Evolutionary conservation across 2,797 vertebrate species (phyloP).

Genomic region (Cyprinella venusta): DNA sequence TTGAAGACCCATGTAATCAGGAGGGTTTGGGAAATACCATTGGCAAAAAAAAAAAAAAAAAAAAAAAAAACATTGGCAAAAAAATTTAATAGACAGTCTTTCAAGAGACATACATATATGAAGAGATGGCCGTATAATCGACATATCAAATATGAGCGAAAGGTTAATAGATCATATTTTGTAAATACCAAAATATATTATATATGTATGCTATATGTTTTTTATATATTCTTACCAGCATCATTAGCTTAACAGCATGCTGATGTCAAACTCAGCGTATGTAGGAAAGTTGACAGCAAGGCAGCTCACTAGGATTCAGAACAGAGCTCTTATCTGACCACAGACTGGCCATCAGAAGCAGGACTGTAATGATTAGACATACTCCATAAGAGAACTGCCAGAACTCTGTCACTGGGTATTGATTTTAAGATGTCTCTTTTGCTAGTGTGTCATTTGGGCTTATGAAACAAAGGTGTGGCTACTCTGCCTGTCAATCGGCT

Average conservation of each 20-base stretch:
- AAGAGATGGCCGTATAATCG: no score
- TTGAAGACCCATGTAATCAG: no score
- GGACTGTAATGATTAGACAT: constrained; percentile 38
- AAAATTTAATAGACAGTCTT: no score
- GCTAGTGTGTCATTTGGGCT: constrained; percentile 66
- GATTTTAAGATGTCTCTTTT: constrained; percentile 51
- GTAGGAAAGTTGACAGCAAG: constrained; percentile 4
- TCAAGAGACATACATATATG: no score
- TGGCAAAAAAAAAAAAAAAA: no score
- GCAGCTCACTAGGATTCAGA: constrained; percentile 4
- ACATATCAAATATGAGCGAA: no score
- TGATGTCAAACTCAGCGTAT: neutral
- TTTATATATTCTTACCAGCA: neutral
- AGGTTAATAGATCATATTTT: neutral
- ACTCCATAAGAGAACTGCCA: constrained; percentile 3
- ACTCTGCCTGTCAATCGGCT: constrained; percentile 70
- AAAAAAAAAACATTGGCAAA: no score
- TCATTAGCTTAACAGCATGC: neutral
- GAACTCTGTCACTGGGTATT: constrained; percentile 16
- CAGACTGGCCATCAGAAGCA: constrained; percentile 25
- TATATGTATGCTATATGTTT: neutral
- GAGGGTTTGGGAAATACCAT: no score
- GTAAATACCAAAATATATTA: neutral
- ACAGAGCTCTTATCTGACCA: constrained; percentile 21
- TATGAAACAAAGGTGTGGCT: constrained; percentile 67